A percentile compares a stretch with the other conserved stretches of the same genome.
Evolutionary conservation across 2,888 invertebrate genomes (phyloP).

Genomic region (Rhodophaea formosa): DNA sequence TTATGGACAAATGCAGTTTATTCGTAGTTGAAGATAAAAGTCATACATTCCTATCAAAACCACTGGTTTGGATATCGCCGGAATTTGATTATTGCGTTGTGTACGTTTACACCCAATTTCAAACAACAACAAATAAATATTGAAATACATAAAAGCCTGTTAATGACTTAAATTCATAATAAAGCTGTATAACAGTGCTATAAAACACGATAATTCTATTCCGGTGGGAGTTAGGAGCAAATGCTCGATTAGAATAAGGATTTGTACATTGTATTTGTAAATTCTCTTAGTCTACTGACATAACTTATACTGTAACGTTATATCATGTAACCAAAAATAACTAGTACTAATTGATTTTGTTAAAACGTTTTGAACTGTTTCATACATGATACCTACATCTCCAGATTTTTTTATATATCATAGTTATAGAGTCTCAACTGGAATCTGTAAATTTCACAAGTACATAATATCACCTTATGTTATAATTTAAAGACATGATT

Average conservation of each 20-base stretch:
- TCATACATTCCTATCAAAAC: conserved; percentile 4
- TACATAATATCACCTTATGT: neutral
- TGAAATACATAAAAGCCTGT: neutral
- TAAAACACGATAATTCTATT: conserved; percentile 37
- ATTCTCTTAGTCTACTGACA: conserved; percentile 54
- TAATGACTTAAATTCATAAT: too few species aligned
- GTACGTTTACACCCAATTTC: conserved; percentile 18
- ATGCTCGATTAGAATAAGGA: conserved; percentile 59
- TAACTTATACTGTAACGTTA: conserved; percentile 44
- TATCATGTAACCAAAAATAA: conserved; percentile 53
- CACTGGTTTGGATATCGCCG: conserved; percentile 5
- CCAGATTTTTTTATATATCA: neutral
- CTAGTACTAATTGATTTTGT: conserved; percentile 22
- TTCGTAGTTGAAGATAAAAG: neutral
- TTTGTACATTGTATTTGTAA: conserved; percentile 73
- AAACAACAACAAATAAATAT: neutral
- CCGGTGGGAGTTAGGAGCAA: conserved; percentile 41
- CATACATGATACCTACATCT: neutral
- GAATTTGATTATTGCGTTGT: neutral
- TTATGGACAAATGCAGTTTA: neutral
- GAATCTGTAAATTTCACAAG: conserved; percentile 6
- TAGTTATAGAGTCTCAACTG: conserved; percentile 11
- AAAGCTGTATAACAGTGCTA: neutral
- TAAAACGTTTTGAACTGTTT: neutral
- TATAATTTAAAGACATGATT: neutral